Percentiles rank a stretch among this genome's conserved stretches.
These are phyloP conservation scores for Lethocerus indicus DNA, from an alignment of 1,140 invertebrate genomes.

Conservation along the genomic window DNA sequence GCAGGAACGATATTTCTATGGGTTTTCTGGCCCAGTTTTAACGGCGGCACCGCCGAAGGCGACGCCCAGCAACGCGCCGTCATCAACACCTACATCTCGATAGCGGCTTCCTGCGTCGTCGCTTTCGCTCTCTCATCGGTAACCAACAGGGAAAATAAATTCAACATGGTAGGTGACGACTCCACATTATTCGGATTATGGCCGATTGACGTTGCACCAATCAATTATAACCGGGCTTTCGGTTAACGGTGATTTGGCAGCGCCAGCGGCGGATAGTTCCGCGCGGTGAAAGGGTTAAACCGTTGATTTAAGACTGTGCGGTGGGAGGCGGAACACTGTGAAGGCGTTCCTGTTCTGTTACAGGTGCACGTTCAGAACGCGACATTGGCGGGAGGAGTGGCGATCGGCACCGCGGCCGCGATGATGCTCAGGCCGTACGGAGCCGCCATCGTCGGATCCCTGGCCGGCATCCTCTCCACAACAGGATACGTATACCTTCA, in stretches of 20 bases:
- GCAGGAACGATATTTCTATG: slow-evolving; percentile 82
- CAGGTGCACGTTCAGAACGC: slow-evolving; percentile 73
- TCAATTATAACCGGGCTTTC: no score
- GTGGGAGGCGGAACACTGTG: no score
- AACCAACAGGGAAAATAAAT: slow-evolving; percentile 59
- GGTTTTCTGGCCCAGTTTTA: slow-evolving; percentile 95
- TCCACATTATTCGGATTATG: no score
- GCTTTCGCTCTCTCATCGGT: slow-evolving; percentile 69
- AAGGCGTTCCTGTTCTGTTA: no score
- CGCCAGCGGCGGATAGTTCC: no score
- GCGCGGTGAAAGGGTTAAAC: no score
- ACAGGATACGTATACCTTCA: slow-evolving; percentile 70
- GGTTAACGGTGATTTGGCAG: no score
- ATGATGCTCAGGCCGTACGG: slow-evolving; percentile 75
- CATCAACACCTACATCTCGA: slow-evolving; percentile 81
- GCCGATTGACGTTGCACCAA: no score
- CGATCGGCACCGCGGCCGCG: slow-evolving; percentile 40
- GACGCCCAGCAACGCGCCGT: slow-evolving; percentile 70
- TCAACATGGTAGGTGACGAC: slow-evolving; percentile 49
- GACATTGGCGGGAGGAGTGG: slow-evolving; percentile 67
- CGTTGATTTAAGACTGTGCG: no score
- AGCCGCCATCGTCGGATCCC: slow-evolving; percentile 62
- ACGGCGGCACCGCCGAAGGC: slow-evolving; percentile 51
- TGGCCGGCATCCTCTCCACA: slow-evolving; percentile 68
- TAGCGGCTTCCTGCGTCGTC: slow-evolving; percentile 65